phyloP scores from a whole-genome alignment of 2,113 vertebrate species.

The Hydrochoerus hydrochaeris region DNA sequence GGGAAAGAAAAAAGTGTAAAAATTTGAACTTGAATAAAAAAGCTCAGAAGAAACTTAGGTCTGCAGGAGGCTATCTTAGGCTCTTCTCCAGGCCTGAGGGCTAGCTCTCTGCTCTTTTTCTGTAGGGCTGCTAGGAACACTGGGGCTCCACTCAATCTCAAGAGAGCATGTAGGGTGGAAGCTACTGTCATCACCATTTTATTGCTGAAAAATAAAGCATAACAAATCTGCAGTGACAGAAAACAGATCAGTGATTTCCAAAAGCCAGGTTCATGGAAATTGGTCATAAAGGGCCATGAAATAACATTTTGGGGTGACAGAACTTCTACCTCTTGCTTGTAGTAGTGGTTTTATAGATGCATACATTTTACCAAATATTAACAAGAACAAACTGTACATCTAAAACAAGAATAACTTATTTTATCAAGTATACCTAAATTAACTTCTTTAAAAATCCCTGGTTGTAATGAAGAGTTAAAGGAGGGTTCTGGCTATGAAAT shows the following conservation, averaged over 20 bases:
- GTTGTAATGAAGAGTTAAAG: slow-evolving; percentile 27
- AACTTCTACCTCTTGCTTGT: background rate
- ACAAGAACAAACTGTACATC: background rate
- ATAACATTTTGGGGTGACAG: background rate
- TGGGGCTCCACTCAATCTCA: background rate
- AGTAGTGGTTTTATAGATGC: background rate
- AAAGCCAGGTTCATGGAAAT: background rate
- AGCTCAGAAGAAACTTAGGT: background rate
- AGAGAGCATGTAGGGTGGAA: background rate
- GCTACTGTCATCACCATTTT: background rate
- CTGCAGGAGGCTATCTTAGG: background rate
- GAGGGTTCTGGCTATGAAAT: background rate
- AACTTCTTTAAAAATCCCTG: background rate
- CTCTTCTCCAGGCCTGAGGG: background rate
- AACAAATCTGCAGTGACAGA: background rate
- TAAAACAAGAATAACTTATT: background rate
- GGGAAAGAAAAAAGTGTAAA: background rate
- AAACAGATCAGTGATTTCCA: background rate
- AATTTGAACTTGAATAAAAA: slow-evolving; percentile 21
- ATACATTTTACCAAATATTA: background rate
- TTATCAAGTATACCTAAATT: background rate
- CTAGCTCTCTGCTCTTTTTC: background rate
- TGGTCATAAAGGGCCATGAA: background rate
- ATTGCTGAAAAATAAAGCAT: background rate
- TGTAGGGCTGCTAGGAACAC: background rate